A percentile compares a stretch with the other conserved stretches of the same genome.
Evolutionary conservation across 2,797 vertebrate genomes (phyloP).

Genomic region (Tenualosa ilisha): DNA sequence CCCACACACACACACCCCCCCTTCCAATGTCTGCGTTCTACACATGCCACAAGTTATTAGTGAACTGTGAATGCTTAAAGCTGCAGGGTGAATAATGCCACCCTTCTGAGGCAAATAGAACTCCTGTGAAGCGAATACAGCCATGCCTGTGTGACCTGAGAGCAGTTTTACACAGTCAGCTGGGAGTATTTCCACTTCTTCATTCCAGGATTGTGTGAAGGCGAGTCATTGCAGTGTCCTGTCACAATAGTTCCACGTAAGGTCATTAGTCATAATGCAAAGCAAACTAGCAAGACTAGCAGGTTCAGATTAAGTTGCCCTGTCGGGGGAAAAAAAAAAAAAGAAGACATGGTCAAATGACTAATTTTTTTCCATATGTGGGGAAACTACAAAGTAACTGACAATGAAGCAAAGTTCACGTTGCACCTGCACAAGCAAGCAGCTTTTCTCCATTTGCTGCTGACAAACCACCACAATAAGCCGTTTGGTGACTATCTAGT

Average conservation of each 20-base stretch:
- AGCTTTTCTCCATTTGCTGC: constrained; percentile 30
- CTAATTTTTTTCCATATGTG: neutral
- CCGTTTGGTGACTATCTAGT: constrained; percentile 61
- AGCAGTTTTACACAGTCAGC: neutral
- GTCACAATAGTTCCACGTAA: neutral
- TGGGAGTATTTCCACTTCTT: neutral
- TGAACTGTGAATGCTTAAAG: neutral
- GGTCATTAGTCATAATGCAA: neutral
- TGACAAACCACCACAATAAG: constrained; percentile 60
- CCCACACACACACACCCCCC: neutral
- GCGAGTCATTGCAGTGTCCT: neutral
- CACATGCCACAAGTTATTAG: constrained; percentile 21
- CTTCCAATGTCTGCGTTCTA: neutral
- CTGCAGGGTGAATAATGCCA: neutral
- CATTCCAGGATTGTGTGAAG: neutral
- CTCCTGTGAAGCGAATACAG: neutral
- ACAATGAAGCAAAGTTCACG: neutral
- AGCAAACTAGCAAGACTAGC: neutral
- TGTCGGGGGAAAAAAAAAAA: neutral
- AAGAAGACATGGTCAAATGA: neutral
- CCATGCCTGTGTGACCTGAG: neutral
- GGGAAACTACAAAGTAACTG: neutral
- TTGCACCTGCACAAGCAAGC: neutral
- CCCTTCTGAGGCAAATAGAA: neutral
- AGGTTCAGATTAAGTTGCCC: neutral